Conservation (phyloP, 2,797 vertebrate species). For the Melanotaenia boesemani region DNA sequence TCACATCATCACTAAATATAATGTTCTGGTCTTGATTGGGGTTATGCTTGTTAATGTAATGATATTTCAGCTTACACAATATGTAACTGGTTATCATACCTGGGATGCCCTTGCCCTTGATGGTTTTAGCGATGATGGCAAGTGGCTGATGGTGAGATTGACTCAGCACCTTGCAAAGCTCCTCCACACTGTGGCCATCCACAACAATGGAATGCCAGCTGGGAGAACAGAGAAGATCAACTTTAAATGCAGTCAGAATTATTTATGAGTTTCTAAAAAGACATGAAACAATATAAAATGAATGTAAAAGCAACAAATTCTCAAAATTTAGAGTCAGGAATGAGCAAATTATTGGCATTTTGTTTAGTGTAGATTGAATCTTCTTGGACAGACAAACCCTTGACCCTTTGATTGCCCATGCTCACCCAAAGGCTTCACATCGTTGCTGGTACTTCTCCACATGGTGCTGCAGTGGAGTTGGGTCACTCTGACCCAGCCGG, state of each 20-base stretch:
- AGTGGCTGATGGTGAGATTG: constrained; percentile 91
- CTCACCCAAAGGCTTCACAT: constrained; percentile 92
- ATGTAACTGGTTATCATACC: constrained; percentile 76
- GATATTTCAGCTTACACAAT: neutral
- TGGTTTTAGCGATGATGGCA: constrained; percentile 92
- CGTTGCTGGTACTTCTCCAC: constrained; percentile 91
- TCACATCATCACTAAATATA: neutral
- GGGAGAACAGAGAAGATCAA: constrained; percentile 22
- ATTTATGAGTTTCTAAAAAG: neutral
- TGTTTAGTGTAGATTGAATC: neutral
- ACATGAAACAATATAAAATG: neutral
- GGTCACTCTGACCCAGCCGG: constrained; percentile 93
- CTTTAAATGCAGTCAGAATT: neutral
- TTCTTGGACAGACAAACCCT: neutral
- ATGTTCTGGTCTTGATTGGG: neutral
- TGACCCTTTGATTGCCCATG: neutral
- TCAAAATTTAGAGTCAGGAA: neutral
- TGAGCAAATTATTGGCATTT: neutral
- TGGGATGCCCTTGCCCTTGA: constrained; percentile 92
- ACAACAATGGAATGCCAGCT: constrained; percentile 92
- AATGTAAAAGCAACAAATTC: neutral
- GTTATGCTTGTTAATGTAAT: neutral
- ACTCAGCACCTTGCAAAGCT: constrained; percentile 91
- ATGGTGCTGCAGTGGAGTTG: constrained; percentile 90
- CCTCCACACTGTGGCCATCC: constrained; percentile 94